Evolutionary conservation across 2,113 vertebrate genomes (phyloP), one percentile per base, ranked within the genome.

Genomic region (Dendropsophus ebraccatus): DNA sequence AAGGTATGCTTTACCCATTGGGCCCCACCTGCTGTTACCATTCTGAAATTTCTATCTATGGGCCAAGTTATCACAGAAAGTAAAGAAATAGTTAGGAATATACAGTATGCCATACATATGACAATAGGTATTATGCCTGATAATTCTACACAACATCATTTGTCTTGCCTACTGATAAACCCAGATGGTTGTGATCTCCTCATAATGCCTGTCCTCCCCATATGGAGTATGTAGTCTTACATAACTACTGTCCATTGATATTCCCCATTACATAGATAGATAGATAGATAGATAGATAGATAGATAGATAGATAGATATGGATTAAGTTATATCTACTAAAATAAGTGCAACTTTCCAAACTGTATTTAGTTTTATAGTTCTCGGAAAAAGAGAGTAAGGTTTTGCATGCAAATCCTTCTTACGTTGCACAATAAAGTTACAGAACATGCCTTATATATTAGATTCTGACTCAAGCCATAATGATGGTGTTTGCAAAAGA

Each of bases 401-500:
- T 28, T 76, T 76, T 52, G 47, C 19, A n/a, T 50, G 45, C 11
- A 67, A 70, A 70, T 41, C 19, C 35, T 70, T 21, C 32, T 23
- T 69, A 19, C n/a, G 2, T 28, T 80, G 56, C 56, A 81, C 37
- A 47, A 62, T 25, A 16, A 80, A 45, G 13, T 62, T 80, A 41
- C 35, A 16, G 54, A 78, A 37, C 2, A 16, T n/a, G 23, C 13
- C 73, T 87, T 70, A 56, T 30, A 87, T 89, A 37, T 0, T 30
- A 13, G 87, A 45, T 86, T 88, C 83, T 87, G 90, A 81, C 86
- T 37, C 76, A 81, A 91, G 90, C 90, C 90, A 88, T 89, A 93
- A 92, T 92, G 93, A 92, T 82, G 90, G 89, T 72, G 86, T 90
- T 93, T 92, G 91, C 91, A 94, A 90, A 93, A 92, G 85, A 91